A percentile compares a stretch with the other conserved stretches of the same genome.
Conservation (phyloP, 2,797 vertebrate species). For the Scolopax bukidnonensis region DNA sequence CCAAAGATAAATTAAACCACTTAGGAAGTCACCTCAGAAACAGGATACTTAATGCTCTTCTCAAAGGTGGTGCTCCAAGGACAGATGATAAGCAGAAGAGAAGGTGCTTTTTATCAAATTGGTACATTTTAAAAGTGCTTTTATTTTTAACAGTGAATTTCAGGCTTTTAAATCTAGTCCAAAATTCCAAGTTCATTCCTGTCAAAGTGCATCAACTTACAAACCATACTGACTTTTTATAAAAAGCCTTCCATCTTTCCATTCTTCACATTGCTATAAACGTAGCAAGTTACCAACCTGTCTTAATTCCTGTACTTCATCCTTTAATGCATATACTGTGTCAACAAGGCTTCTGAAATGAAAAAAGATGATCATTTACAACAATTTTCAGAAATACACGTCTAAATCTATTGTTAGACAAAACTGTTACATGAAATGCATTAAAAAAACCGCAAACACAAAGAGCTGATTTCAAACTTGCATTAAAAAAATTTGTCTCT, state of each 20-base stretch:
- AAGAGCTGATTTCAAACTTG: not conserved
- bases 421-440: not conserved
- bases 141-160: not conserved
- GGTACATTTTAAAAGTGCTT: not conserved
- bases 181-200: not conserved
- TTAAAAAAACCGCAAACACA: not conserved
- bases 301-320: conserved; percentile 96
- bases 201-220: not conserved
- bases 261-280: not conserved
- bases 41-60: not conserved
- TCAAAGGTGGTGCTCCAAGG: not conserved
- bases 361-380: not conserved
- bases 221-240: not conserved
- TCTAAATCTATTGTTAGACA: not conserved
- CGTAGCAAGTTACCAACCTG: conserved; percentile 82
- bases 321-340: conserved; percentile 95
- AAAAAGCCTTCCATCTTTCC: not conserved
- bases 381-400: not conserved
- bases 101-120: not conserved
- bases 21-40: not conserved
- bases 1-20: not conserved
- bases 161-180: not conserved
- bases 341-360: conserved; percentile 93
- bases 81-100: not conserved
- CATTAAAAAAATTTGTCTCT: not conserved